Conservation (phyloP, 2,797 vertebrate genomes). For the Lithobates pipiens region DNA sequence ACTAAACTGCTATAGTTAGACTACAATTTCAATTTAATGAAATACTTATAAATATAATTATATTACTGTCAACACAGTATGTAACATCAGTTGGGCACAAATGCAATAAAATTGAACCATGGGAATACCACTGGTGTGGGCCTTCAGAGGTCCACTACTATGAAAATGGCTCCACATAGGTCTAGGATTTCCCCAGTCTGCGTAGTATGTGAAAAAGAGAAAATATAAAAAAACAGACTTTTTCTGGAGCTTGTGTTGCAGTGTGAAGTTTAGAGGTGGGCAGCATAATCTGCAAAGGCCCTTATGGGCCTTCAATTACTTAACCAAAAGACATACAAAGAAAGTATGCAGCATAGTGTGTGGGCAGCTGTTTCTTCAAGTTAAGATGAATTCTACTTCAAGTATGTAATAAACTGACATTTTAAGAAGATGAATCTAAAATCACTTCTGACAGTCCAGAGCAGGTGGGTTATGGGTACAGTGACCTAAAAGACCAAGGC, state of each 20-base stretch:
- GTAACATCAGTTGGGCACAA: too few species aligned
- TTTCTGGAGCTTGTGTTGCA: neutral
- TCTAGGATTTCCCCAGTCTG: neutral
- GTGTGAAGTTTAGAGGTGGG: neutral
- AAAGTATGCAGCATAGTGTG: slow-evolving; percentile 18
- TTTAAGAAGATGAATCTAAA: slow-evolving; percentile 24
- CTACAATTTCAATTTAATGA: too few species aligned
- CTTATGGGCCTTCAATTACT: neutral
- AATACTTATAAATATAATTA: too few species aligned
- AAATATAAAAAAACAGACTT: neutral
- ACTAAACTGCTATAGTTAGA: too few species aligned
- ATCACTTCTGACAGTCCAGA: slow-evolving; percentile 14
- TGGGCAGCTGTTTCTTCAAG: slow-evolving; percentile 41
- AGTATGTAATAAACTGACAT: slow-evolving; percentile 33
- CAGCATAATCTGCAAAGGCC: neutral
- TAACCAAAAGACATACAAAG: neutral
- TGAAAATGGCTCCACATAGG: too few species aligned
- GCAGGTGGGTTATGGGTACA: slow-evolving; percentile 45
- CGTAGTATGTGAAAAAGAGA: neutral
- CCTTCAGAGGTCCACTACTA: too few species aligned
- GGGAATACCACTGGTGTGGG: too few species aligned
- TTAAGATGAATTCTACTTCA: slow-evolving; percentile 27
- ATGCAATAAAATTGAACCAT: too few species aligned
- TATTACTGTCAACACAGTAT: too few species aligned
- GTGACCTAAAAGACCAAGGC: slow-evolving; percentile 8